Evolutionary conservation across 2,113 vertebrate genomes (phyloP).

Genomic region (Lampris megalopsis): DNA sequence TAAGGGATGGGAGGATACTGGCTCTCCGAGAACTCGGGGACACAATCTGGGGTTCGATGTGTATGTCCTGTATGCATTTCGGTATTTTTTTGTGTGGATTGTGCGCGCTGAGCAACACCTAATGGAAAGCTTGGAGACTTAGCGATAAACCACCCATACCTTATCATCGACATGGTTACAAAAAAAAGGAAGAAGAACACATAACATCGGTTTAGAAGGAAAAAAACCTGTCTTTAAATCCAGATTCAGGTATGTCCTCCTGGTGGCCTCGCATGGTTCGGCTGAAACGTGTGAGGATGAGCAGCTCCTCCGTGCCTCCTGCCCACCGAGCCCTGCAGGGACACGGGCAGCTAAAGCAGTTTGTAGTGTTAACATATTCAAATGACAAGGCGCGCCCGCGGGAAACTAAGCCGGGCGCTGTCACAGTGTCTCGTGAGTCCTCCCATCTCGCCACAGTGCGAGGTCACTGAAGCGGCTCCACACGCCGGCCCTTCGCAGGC

Average conservation of each 20-base stretch:
- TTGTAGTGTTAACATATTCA: not conserved
- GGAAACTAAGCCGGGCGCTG: slow-evolving; percentile 23
- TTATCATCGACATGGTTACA: not conserved
- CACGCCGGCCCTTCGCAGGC: not conserved
- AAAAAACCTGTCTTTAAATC: not conserved
- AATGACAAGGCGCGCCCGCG: slow-evolving; percentile 23
- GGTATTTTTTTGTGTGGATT: not conserved
- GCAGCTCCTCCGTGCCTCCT: not conserved
- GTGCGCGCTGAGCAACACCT: slow-evolving; percentile 9
- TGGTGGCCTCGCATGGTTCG: too few species aligned
- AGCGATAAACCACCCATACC: not conserved
- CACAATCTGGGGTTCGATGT: too few species aligned
- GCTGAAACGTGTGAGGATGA: too few species aligned
- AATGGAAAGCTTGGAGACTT: slow-evolving; percentile 1
- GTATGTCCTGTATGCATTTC: too few species aligned
- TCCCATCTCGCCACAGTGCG: slow-evolving; percentile 10
- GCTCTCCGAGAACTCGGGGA: too few species aligned
- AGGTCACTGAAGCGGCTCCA: not conserved
- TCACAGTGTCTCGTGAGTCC: slow-evolving; percentile 51
- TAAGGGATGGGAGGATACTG: slow-evolving; percentile 32
- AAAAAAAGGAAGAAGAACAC: not conserved
- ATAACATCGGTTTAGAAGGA: not conserved
- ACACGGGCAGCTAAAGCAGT: too few species aligned
- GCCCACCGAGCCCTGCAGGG: too few species aligned
- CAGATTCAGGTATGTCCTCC: too few species aligned